phyloP scores from a whole-genome alignment of 1,140 invertebrate genomes.

The Oscheius sp. region DNA sequence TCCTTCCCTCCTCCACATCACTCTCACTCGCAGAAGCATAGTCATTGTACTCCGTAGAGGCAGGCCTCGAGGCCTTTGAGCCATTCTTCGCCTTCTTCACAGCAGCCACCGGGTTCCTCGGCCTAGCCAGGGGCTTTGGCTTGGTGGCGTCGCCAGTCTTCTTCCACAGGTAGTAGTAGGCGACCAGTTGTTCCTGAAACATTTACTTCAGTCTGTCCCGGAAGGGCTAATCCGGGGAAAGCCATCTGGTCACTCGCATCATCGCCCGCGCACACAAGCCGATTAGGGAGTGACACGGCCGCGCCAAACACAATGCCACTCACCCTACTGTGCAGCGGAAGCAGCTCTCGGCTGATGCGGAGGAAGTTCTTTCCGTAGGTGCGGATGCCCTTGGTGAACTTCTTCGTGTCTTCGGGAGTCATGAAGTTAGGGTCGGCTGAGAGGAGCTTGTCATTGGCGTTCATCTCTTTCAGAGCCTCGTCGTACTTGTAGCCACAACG shows the following conservation, averaged over 20 bases:
- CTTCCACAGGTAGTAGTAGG: constrained; percentile 99
- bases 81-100: constrained; percentile 38
- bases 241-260: neutral
- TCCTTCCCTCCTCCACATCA: constrained; percentile 81
- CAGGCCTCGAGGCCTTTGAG: constrained; percentile 37
- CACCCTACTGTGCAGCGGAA: constrained; percentile 91
- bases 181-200: constrained; percentile 83
- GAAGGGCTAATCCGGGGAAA: neutral
- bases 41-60: constrained; percentile 50
- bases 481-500: constrained; percentile 51
- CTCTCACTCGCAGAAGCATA: constrained; percentile 70
- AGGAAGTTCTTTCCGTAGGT: constrained; percentile 99
- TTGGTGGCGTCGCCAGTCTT: constrained; percentile 93
- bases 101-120: constrained; percentile 32
- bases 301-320: constrained; percentile 43
- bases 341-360: constrained; percentile 88
- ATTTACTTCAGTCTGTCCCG: constrained; percentile 20
- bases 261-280: neutral
- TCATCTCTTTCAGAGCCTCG: constrained; percentile 49
- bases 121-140: constrained; percentile 54
- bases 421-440: constrained; percentile 47
- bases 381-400: constrained; percentile 93
- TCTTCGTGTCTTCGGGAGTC: constrained; percentile 69
- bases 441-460: constrained; percentile 40
- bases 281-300: neutral